Conservation (phyloP, 2,113 vertebrate genomes). For the Cephalophus harveyi region DNA sequence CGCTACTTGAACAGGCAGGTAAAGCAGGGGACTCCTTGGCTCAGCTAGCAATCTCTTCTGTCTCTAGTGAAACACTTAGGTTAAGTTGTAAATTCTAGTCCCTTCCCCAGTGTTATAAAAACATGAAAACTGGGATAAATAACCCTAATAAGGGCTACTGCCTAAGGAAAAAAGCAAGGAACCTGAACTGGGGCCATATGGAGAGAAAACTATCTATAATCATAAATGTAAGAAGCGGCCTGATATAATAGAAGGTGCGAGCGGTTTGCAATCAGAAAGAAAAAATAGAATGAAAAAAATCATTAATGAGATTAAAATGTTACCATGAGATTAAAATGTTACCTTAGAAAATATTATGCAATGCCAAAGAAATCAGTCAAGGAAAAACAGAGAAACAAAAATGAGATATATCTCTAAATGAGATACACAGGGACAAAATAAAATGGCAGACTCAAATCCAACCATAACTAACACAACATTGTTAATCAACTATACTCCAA, state of each 20-base stretch:
- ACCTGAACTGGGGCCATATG: background rate
- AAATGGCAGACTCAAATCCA: background rate
- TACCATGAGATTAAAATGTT: background rate
- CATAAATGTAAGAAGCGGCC: background rate
- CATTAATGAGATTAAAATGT: background rate
- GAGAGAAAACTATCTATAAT: background rate
- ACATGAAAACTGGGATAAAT: background rate
- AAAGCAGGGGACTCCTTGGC: background rate
- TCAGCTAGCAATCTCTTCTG: background rate
- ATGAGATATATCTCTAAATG: background rate
- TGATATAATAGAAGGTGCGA: background rate
- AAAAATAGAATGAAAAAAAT: background rate
- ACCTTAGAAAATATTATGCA: background rate
- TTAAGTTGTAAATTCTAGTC: background rate
- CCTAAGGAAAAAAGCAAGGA: background rate
- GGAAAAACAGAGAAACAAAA: background rate
- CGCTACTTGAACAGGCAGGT: background rate
- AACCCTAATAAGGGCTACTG: background rate
- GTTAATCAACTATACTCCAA: background rate
- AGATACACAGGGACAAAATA: background rate
- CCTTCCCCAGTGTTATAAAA: background rate
- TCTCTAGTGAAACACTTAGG: background rate
- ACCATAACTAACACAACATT: background rate
- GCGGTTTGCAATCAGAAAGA: background rate
- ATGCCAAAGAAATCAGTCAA: background rate